Evolutionary conservation across 2,888 invertebrate species (phyloP).

Genomic region (Nomada fucata): DNA sequence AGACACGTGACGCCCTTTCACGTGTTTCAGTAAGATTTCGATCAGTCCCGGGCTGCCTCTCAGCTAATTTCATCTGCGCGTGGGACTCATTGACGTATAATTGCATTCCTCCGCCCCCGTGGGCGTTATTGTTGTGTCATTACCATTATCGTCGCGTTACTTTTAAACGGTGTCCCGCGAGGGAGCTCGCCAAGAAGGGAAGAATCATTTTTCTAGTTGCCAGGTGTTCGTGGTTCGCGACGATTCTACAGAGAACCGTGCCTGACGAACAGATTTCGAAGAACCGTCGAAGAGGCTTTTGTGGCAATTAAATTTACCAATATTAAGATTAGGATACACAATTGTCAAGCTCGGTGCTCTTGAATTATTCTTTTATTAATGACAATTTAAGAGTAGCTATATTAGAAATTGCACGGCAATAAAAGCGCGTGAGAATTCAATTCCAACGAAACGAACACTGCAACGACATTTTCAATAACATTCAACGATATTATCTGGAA

Average conservation of each 20-base stretch:
- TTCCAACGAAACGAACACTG: too few relatives aligned
- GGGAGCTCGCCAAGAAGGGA: background rate
- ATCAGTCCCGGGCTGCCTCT: conserved; percentile 12
- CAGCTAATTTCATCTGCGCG: conserved; percentile 51
- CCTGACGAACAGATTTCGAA: background rate
- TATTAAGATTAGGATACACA: too few relatives aligned
- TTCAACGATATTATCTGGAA: too few relatives aligned
- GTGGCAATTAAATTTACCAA: too few relatives aligned
- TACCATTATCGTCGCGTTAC: conserved; percentile 40
- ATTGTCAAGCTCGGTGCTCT: too few relatives aligned
- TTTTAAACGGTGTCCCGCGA: conserved; percentile 13
- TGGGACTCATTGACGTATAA: conserved; percentile 53
- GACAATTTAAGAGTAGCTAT: too few relatives aligned
- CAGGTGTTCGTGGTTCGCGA: conserved; percentile 5
- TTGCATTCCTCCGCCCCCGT: conserved; percentile 33
- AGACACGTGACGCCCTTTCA: conserved; percentile 48
- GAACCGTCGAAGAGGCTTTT: too few relatives aligned
- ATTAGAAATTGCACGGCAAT: too few relatives aligned
- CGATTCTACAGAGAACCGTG: background rate
- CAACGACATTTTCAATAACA: too few relatives aligned
- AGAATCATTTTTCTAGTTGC: background rate
- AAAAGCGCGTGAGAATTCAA: too few relatives aligned
- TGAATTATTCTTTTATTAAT: too few relatives aligned
- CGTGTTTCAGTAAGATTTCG: conserved; percentile 35
- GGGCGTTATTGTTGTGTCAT: conserved; percentile 56